Percentiles rank a stretch among this genome's conserved stretches.
These are phyloP conservation scores for Drosophila nr. perissopoda DNA, from an alignment of 2,888 invertebrate species.

Conservation along the genomic window DNA sequence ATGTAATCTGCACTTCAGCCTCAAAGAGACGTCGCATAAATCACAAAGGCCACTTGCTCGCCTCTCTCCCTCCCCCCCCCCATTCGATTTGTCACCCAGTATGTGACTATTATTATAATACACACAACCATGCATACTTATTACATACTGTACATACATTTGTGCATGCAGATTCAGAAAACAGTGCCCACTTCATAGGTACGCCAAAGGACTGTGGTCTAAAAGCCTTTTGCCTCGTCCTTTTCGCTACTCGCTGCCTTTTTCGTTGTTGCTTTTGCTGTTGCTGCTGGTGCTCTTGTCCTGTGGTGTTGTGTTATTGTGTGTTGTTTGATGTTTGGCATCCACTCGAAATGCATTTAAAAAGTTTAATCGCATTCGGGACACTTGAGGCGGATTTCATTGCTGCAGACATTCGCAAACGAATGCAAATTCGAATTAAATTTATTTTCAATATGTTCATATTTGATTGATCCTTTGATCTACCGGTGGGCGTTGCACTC, in stretches of 20 bases:
- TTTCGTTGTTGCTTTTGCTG: conserved; percentile 11
- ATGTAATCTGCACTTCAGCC: conserved; percentile 77
- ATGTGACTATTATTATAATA: conserved; percentile 59
- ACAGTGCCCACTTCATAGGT: conserved; percentile 62
- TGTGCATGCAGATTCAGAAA: conserved; percentile 31
- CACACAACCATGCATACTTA: conserved; percentile 11
- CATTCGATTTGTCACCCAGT: neutral
- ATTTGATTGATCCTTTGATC: conserved; percentile 64
- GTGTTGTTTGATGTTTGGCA: conserved; percentile 71
- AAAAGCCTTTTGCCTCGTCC: conserved; percentile 68
- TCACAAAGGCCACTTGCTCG: conserved; percentile 67
- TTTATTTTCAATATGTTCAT: conserved; percentile 14
- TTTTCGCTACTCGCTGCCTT: conserved; percentile 45
- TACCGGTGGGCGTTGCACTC: conserved; percentile 11
- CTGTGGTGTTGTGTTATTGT: conserved; percentile 12
- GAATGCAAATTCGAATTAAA: conserved; percentile 43
- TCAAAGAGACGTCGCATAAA: conserved; percentile 76
- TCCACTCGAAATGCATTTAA: conserved; percentile 75
- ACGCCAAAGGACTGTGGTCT: conserved; percentile 55
- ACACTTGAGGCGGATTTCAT: conserved; percentile 27
- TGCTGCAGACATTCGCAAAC: conserved; percentile 12
- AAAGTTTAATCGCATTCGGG: conserved; percentile 45
- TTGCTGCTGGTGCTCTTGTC: conserved; percentile 10
- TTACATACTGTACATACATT: neutral
- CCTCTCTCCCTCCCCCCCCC: neutral